These are phyloP conservation scores for Chitala chitala DNA, from an alignment of 2,113 vertebrate genomes.

Conservation along the genomic window DNA sequence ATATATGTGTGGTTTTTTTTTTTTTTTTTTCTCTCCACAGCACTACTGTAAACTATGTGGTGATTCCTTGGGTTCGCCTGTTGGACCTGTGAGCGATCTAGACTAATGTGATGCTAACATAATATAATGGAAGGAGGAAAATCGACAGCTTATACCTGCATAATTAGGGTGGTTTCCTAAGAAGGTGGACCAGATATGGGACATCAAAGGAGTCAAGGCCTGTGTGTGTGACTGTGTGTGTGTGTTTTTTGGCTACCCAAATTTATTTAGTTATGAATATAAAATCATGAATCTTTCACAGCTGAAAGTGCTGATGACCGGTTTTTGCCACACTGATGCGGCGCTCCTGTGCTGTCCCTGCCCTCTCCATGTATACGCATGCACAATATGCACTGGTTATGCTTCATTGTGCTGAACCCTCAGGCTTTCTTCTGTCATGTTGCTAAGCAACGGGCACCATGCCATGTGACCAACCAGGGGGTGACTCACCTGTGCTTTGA, in stretches of 20 bases:
- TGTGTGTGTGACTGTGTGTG: too few species aligned
- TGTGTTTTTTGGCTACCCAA: too few species aligned
- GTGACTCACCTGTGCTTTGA: conserved; percentile 74
- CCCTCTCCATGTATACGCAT: conserved; percentile 17
- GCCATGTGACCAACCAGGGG: conserved; percentile 58
- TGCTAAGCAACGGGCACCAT: conserved; percentile 64
- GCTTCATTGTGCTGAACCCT: conserved; percentile 52
- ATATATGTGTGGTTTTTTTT: background rate
- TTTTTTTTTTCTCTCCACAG: background rate
- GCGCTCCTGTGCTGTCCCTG: conserved; percentile 21
- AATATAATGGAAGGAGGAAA: too few species aligned
- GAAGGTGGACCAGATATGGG: too few species aligned
- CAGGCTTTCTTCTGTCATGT: conserved; percentile 61
- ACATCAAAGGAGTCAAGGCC: too few species aligned
- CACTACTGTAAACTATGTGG: background rate
- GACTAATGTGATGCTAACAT: too few species aligned
- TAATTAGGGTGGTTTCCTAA: too few species aligned
- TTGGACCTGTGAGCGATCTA: too few species aligned
- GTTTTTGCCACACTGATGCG: background rate
- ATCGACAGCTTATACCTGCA: too few species aligned
- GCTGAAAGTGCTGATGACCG: too few species aligned
- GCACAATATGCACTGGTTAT: conserved; percentile 25
- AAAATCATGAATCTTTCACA: too few species aligned
- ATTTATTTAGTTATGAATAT: too few species aligned
- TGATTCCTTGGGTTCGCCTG: background rate